These are phyloP conservation scores for Cottus gobio DNA, from an alignment of 2,113 vertebrate species.

Conservation along the genomic window DNA sequence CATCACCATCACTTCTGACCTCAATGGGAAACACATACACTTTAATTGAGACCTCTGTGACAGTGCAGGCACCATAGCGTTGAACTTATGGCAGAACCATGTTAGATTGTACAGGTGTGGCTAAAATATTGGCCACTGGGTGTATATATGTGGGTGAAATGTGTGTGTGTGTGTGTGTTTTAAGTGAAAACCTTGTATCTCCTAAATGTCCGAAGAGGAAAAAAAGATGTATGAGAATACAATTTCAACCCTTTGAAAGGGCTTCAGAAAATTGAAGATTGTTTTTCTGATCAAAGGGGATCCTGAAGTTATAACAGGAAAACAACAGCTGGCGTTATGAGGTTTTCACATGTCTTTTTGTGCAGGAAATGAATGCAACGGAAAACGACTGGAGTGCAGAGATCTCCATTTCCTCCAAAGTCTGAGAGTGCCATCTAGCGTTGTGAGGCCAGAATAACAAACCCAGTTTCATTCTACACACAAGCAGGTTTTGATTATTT, in stretches of 20 bases:
- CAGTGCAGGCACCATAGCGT: too few relatives aligned
- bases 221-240: background rate
- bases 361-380: slow-evolving; percentile 3
- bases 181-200: background rate
- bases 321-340: background rate
- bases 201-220: background rate
- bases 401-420: slow-evolving; percentile 25
- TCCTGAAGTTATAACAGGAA: background rate
- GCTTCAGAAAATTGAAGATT: background rate
- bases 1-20: background rate
- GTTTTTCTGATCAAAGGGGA: background rate
- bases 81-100: background rate
- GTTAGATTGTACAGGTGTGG: background rate
- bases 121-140: background rate
- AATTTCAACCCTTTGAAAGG: background rate
- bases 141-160: too few relatives aligned
- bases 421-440: slow-evolving; percentile 79
- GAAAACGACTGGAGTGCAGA: background rate
- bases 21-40: background rate
- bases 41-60: background rate
- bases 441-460: slow-evolving; percentile 31
- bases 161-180: background rate
- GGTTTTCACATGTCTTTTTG: background rate
- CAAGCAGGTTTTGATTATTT: background rate
- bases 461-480: background rate